Conservation (phyloP, 2,888 invertebrate genomes). For the Morinoia aosen region DNA sequence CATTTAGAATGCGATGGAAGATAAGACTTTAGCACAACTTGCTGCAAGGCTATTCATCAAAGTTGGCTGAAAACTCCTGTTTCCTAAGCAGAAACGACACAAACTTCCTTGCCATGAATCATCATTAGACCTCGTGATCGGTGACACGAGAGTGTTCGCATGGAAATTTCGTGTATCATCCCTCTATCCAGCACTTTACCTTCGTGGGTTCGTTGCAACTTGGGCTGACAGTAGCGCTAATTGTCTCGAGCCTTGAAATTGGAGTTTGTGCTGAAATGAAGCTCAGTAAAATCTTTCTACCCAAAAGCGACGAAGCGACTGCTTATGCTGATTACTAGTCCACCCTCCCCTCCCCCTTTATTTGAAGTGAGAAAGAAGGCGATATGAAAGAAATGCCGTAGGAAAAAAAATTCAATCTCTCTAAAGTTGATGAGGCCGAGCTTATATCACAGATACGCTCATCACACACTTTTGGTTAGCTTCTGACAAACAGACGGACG, state of each 20-base stretch:
- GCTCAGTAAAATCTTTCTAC: not conserved
- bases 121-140: not conserved
- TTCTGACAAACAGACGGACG: no score
- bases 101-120: not conserved
- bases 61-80: not conserved
- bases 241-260: no score
- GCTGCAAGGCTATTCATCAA: not conserved
- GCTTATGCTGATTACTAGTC: no score
- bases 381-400: no score
- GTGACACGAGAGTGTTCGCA: not conserved
- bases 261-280: not conserved
- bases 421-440: no score
- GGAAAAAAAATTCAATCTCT: no score
- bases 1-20: not conserved
- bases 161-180: not conserved
- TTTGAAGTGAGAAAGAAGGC: no score
- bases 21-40: not conserved
- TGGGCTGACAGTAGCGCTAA: not conserved
- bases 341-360: no score
- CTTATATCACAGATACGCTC: no score
- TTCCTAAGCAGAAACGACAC: not conserved
- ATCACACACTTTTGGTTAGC: no score
- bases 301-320: not conserved
- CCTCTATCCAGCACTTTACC: not conserved
- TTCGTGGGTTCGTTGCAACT: not conserved